These are phyloP conservation scores for Ylistrum balloti DNA, from an alignment of 1,140 invertebrate genomes.

Conservation along the genomic window DNA sequence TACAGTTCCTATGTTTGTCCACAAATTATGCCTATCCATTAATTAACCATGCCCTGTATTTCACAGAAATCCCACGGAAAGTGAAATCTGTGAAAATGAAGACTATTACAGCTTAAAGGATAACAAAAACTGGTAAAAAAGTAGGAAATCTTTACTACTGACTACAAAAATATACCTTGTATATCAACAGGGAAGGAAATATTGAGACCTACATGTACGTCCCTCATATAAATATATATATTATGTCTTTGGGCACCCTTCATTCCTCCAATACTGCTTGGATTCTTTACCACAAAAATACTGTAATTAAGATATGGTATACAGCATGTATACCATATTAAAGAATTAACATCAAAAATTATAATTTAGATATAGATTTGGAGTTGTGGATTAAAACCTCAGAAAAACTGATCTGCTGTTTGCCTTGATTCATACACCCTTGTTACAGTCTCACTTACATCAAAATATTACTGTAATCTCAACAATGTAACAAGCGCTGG, in stretches of 20 bases:
- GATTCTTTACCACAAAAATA: background rate
- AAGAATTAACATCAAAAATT: background rate
- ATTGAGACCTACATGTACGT: too few species aligned
- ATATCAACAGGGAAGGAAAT: too few species aligned
- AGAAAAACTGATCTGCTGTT: background rate
- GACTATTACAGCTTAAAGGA: background rate
- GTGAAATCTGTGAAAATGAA: conserved; percentile 7
- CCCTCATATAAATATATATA: background rate
- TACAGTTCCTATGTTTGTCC: background rate
- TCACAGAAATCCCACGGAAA: background rate
- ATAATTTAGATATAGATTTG: background rate
- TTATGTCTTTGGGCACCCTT: conserved; percentile 37
- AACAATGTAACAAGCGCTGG: too few species aligned
- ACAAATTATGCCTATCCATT: background rate
- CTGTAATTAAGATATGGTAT: background rate
- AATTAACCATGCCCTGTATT: background rate
- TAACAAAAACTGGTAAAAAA: background rate
- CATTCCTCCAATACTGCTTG: conserved; percentile 8
- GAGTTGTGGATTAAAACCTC: background rate
- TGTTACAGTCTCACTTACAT: too few species aligned
- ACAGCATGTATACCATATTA: background rate
- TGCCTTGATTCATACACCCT: too few species aligned
- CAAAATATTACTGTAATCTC: too few species aligned
- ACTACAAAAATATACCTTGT: background rate
- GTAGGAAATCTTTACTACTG: background rate